A percentile compares a stretch with the other conserved stretches of the same genome.
These are phyloP conservation scores for Samia ricini DNA, from an alignment of 1,140 invertebrate species.

Conservation along the genomic window DNA sequence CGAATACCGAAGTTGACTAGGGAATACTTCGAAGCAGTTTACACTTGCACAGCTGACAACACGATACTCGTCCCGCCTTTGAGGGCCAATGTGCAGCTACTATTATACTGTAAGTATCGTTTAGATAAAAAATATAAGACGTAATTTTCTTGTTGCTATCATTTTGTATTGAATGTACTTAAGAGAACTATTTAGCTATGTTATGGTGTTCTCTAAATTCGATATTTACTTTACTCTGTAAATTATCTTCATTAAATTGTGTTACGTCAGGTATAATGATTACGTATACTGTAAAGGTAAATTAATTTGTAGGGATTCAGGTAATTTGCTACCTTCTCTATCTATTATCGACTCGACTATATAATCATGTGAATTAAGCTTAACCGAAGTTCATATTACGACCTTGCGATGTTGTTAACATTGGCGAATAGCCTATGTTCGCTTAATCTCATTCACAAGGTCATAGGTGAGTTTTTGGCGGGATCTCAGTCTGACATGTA, in stretches of 20 bases:
- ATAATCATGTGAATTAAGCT: neutral
- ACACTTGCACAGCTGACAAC: conserved; percentile 92
- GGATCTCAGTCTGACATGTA: no score
- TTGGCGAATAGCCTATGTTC: conserved; percentile 5
- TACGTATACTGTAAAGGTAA: neutral
- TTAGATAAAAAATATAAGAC: neutral
- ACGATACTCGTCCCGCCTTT: conserved; percentile 81
- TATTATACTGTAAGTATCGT: conserved; percentile 83
- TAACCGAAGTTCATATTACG: conserved; percentile 2
- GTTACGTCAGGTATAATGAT: neutral
- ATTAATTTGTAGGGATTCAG: neutral
- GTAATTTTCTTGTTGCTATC: no score
- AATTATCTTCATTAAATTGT: neutral
- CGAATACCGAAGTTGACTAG: conserved; percentile 70
- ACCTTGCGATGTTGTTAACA: conserved; percentile 7
- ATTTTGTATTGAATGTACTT: no score
- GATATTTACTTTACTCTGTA: neutral
- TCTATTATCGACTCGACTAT: neutral
- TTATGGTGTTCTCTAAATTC: neutral
- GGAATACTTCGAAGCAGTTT: conserved; percentile 88
- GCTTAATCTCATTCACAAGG: conserved; percentile 10
- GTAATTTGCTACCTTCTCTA: neutral
- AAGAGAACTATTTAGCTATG: neutral
- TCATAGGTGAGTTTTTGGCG: no score
- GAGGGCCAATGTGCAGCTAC: conserved; percentile 84